These are phyloP conservation scores for Globodera ellingtonae DNA, from an alignment of 1,140 invertebrate genomes.

Conservation along the genomic window DNA sequence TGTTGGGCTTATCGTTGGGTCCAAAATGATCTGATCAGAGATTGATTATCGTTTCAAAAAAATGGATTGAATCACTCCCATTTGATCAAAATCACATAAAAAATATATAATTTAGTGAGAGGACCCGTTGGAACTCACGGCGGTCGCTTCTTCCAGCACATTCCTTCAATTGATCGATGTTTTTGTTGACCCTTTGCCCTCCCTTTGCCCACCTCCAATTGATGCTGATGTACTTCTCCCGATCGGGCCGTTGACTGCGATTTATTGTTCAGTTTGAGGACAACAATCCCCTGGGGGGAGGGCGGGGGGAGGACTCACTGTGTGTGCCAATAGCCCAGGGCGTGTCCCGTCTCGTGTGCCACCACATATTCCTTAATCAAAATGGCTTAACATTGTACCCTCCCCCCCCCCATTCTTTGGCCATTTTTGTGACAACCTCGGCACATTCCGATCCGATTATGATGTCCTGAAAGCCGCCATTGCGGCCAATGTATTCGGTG, in stretches of 20 bases:
- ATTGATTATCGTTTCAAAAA: no score
- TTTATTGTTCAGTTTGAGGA: background rate
- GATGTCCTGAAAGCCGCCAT: constrained; percentile 65
- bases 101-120: no score
- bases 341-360: constrained; percentile 66
- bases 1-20: no score
- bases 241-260: constrained; percentile 59
- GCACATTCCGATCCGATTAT: constrained; percentile 65
- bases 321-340: constrained; percentile 66
- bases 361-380: constrained; percentile 61
- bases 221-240: constrained; percentile 64
- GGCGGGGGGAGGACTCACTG: constrained; percentile 39
- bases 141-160: constrained; percentile 62
- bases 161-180: constrained; percentile 21
- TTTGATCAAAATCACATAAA: no score
- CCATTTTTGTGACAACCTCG: constrained; percentile 47
- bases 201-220: constrained; percentile 52
- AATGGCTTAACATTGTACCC: no score
- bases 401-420: constrained; percentile 26
- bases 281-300: no score
- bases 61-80: no score
- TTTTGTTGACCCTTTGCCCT: background rate
- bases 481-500: constrained; percentile 64
- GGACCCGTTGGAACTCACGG: constrained; percentile 21
- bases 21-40: background rate